These are phyloP conservation scores for Scrobipalpa costella DNA, from an alignment of 2,888 invertebrate species.

Conservation along the genomic window DNA sequence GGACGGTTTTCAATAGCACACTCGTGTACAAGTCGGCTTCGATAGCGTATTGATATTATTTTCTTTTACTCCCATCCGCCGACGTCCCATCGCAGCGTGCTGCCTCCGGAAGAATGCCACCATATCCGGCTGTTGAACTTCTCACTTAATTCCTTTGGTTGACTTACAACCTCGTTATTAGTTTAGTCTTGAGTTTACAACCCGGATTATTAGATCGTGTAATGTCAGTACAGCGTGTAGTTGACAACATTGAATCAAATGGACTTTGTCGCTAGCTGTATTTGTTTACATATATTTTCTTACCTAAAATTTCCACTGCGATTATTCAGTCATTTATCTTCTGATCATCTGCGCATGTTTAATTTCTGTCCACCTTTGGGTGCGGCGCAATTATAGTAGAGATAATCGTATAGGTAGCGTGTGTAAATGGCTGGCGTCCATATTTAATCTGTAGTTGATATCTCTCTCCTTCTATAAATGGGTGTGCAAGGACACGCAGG, in stretches of 20 bases:
- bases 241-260: too few relatives aligned
- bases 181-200: background rate
- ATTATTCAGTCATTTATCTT: constrained; percentile 18
- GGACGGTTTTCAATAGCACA: background rate
- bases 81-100: constrained; percentile 21
- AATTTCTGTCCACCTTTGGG: constrained; percentile 23
- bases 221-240: too few relatives aligned
- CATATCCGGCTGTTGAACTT: constrained; percentile 33
- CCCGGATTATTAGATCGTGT: background rate
- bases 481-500: constrained; percentile 46
- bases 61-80: constrained; percentile 4
- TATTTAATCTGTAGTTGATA: constrained; percentile 18
- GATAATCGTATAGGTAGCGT: constrained; percentile 4
- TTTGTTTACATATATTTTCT: background rate
- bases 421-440: constrained; percentile 17
- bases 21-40: constrained; percentile 4
- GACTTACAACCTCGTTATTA: background rate
- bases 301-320: background rate
- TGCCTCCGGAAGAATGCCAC: constrained; percentile 35
- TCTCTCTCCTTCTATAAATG: constrained; percentile 33
- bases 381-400: constrained; percentile 17
- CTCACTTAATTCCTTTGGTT: background rate
- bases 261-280: background rate
- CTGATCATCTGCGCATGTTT: constrained; percentile 18
- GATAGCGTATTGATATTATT: background rate